Evolutionary conservation across 2,888 invertebrate species (phyloP).

Genomic region (Tachina grossa): DNA sequence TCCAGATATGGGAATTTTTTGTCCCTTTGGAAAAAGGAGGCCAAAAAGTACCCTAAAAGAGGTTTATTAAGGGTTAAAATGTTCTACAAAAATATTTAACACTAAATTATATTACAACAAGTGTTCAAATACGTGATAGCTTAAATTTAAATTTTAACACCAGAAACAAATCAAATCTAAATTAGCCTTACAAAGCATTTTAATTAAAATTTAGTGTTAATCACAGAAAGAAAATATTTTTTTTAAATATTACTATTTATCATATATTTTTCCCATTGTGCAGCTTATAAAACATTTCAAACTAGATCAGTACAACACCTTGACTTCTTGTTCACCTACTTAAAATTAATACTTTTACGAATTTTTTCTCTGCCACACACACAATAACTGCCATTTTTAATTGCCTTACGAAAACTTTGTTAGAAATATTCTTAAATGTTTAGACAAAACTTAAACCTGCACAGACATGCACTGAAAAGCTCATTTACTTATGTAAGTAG

Average conservation of each 20-base stretch:
- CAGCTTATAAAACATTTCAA: background rate
- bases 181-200: too few species aligned
- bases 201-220: too few species aligned
- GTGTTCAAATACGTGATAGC: too few species aligned
- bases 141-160: too few species aligned
- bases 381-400: slow-evolving; percentile 26
- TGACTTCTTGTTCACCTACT: slow-evolving; percentile 35
- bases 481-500: background rate
- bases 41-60: too few species aligned
- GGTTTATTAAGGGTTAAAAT: too few species aligned
- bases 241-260: background rate
- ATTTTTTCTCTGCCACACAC: background rate
- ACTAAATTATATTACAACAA: too few species aligned
- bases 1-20: too few species aligned
- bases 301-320: background rate
- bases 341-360: background rate
- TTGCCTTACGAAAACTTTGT: slow-evolving; percentile 27
- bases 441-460: slow-evolving; percentile 12
- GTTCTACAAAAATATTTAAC: too few species aligned
- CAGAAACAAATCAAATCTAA: too few species aligned
- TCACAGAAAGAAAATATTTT: too few species aligned
- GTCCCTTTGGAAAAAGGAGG: too few species aligned
- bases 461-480: slow-evolving; percentile 3
- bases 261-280: background rate
- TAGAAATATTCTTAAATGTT: slow-evolving; percentile 25